Base-by-base conservation (phyloP, 2,888 invertebrate species). In the Falcaria lacertinaria region DNA sequence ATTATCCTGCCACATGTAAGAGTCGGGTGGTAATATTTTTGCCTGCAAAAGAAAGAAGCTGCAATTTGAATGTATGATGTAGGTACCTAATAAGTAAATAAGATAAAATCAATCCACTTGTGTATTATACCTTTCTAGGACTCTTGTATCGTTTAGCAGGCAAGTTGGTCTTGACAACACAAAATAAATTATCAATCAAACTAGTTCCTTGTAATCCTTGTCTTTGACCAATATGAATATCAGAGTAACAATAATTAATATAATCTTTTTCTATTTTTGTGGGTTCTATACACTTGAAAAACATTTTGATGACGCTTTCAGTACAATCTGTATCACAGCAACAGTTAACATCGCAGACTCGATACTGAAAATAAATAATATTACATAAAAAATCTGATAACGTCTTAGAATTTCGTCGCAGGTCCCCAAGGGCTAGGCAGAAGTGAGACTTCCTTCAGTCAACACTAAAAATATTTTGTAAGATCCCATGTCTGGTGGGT, bases 251-350 rank as follows among this genome's bases (percentile, higher is more conserved):
- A n/a, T 46, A 38, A 36, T 47, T 70, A 4, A 45, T 43, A 34
- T 53, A 49, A 36, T 69, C 25, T 60, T 53, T 35, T 16, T 15
- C 39, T 15, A 11, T 33, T 34, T 43, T 46, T 25, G 19, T 47
- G 19, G n/a, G 43, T 44, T 79, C 74, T 39, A 72, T 64, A 69
- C 96, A 96, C 45, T 80, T 69, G 14, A 90, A 87, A 76, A 96
- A 94, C 2, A 91, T 80, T 44, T 77, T 66, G 45, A 86, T 84
- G 57, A 95, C 93, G 41, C 82, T 80, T 17, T 82, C 75, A 7
- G 90, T 80, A 67, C 96, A 97, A 59, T 96, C 95, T 37, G 62
- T 66, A 74, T 97, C 96, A 74, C 97, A 97, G 69, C 96, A 96
- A 69, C 96, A 97, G 73, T 95, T 94, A 41, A 95, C 90, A 77